phyloP scores from a whole-genome alignment of 2,797 vertebrate genomes.

The Ceyx erithaca region DNA sequence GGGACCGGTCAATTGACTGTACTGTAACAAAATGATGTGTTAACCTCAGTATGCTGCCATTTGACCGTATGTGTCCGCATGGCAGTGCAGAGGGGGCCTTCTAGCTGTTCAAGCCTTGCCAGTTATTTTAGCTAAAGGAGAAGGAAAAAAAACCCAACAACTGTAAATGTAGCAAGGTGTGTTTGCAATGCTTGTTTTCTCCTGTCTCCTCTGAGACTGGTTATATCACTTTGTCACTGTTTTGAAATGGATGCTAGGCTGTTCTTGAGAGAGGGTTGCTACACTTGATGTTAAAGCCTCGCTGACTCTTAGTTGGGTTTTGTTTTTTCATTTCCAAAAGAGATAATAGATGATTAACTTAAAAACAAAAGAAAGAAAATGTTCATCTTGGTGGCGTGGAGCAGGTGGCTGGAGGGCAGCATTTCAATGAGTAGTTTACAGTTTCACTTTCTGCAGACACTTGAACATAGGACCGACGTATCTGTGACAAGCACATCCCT shows the following conservation, averaged over 20 bases:
- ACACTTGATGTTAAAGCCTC: slow-evolving; percentile 57
- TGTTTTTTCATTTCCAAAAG: neutral
- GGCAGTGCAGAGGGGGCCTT: slow-evolving; percentile 43
- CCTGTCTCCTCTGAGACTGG: slow-evolving; percentile 50
- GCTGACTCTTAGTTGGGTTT: neutral
- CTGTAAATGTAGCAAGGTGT: slow-evolving; percentile 69
- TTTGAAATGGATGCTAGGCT: slow-evolving; percentile 57
- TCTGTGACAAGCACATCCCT: slow-evolving; percentile 81
- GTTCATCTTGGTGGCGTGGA: slow-evolving; percentile 31
- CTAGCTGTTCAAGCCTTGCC: slow-evolving; percentile 66
- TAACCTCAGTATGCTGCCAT: slow-evolving; percentile 65
- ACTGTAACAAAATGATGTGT: slow-evolving; percentile 59
- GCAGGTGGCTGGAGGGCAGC: slow-evolving; percentile 54
- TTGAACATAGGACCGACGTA: slow-evolving; percentile 86
- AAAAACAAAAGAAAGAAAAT: neutral
- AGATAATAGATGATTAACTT: neutral
- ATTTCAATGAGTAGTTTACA: slow-evolving; percentile 82
- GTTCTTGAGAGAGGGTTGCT: slow-evolving; percentile 49
- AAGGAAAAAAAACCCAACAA: neutral
- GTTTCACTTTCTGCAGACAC: slow-evolving; percentile 85
- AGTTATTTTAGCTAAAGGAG: slow-evolving; percentile 45
- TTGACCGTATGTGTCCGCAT: neutral
- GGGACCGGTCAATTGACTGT: slow-evolving; percentile 37
- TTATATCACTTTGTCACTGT: slow-evolving; percentile 60
- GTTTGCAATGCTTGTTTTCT: slow-evolving; percentile 48